Evolutionary conservation across 2,797 vertebrate species (phyloP), one percentile per base, ranked within the genome.

Genomic region (Agapornis canus): DNA sequence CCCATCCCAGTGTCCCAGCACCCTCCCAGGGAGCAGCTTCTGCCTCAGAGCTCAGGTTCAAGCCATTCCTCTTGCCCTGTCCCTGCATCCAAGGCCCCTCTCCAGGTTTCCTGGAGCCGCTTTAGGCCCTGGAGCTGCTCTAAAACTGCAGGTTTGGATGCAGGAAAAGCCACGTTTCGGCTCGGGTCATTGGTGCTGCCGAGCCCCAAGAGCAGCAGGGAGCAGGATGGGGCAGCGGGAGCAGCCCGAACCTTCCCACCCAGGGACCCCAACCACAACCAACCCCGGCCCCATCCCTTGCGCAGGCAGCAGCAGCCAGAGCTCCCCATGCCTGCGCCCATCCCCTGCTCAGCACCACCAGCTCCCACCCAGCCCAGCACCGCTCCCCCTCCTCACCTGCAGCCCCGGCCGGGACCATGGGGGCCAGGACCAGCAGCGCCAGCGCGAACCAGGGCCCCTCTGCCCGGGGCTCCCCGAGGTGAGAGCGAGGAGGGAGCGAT

Each of bases 351-450:
- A 3, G 51, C 72, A 11, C 23, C 40, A 1, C 39, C 63, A 12
- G 3, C 21, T 56, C 8, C 64, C 35, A 2, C 8, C 5, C 0
- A 66, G 7, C 82, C 45, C 27, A 0, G 27, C 29, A 6, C 59
- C 22, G 1, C 6, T 0, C 11, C n/a, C 66, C 35, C 23, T 40
- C 32, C 84, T 88, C 85, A 88, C 85, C 85, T 87, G 5, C 25
- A 15, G 8, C 14, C 0, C 21, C 3, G 3, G 22, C 9, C 2
- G 0, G 1, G 2, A 13, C 18, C 54, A 61, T 49, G 73, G 49
- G 37, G 27, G 3, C 13, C 31, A 48, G 65, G 22, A 8, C 6
- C 51, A 3, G 3, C 9, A 3, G 29, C 1, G 17, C 48, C 9
- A 2, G 18, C 3, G 11, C 9, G 25, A 13, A 12, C 10, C 7